Conservation (phyloP, 2,113 vertebrate genomes). For the Phoenicopterus ruber region DNA sequence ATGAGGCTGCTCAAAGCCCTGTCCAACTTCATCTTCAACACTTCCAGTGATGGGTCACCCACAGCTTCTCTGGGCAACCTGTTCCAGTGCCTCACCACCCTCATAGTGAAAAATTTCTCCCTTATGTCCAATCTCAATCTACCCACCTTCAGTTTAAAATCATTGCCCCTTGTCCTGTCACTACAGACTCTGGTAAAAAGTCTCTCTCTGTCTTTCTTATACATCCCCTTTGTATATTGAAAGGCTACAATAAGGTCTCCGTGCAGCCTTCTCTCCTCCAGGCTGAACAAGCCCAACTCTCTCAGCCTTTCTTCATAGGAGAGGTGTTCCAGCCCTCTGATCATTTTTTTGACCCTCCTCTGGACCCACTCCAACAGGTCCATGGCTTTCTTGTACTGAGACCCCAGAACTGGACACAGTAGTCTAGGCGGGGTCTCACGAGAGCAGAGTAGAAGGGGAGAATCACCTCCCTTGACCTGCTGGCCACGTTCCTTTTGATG, state of each 20-base stretch:
- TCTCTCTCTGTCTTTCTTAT: neutral
- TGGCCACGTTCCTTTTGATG: neutral
- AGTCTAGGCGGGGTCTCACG: neutral
- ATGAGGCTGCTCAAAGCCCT: neutral
- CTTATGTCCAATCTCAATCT: neutral
- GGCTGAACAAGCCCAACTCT: neutral
- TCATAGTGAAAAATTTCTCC: neutral
- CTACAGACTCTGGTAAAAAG: neutral
- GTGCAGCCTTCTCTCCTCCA: neutral
- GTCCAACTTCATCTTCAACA: neutral
- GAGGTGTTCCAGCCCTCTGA: neutral
- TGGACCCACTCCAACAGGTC: neutral
- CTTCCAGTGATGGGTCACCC: accelerated
- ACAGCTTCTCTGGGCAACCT: neutral
- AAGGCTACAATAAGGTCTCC: neutral
- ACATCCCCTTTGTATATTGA: accelerated
- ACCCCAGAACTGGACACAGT: accelerated
- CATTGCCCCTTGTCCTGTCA: neutral
- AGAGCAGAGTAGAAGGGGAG: accelerated
- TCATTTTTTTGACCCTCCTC: neutral
- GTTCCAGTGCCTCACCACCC: neutral
- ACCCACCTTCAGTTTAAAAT: neutral
- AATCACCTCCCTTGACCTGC: accelerated
- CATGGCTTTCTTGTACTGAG: neutral
- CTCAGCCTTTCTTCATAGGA: neutral